Evolutionary conservation across 2,113 vertebrate species (phyloP).

Genomic region (Aythya baeri): DNA sequence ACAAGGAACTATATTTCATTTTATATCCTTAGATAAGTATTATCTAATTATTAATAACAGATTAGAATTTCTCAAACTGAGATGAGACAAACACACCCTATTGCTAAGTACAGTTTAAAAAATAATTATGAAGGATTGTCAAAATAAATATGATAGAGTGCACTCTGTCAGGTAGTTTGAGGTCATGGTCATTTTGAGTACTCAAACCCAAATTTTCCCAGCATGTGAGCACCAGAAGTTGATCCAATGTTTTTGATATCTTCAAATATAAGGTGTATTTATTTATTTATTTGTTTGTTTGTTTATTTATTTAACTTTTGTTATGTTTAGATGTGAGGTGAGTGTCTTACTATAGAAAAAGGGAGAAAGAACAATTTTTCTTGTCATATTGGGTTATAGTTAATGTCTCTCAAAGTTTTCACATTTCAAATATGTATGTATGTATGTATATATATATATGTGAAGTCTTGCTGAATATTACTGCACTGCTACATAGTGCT

Average conservation of each 20-base stretch:
- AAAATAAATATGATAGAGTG: background rate
- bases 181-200: background rate
- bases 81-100: background rate
- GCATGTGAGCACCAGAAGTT: background rate
- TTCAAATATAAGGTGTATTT: background rate
- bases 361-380: background rate
- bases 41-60: background rate
- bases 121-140: background rate
- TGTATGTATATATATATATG: background rate
- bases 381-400: background rate
- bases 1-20: background rate
- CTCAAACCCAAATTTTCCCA: background rate
- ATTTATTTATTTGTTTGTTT: background rate
- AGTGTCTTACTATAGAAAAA: fast-evolving
- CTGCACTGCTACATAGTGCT: background rate
- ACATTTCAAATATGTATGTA: background rate
- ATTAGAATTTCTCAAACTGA: background rate
- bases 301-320: background rate
- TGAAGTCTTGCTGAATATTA: background rate
- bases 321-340: background rate
- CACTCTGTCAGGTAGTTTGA: background rate
- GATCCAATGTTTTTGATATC: background rate
- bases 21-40: background rate
- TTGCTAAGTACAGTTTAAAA: background rate
- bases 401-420: background rate